These are phyloP conservation scores for Coptotermes formosanus DNA, from an alignment of 1,140 invertebrate species.

Conservation along the genomic window DNA sequence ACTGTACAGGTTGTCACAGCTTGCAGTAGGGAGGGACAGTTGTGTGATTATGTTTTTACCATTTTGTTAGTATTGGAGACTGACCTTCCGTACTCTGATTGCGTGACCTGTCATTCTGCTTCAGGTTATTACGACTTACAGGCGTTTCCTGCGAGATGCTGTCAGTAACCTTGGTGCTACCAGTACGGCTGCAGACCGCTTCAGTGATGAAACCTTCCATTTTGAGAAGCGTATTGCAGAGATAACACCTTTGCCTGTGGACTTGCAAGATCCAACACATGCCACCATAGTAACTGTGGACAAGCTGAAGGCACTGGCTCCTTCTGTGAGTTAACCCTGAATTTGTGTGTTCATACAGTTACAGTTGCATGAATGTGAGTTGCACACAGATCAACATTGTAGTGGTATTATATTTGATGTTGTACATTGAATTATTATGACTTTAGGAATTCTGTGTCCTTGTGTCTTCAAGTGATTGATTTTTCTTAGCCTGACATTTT, in stretches of 20 bases:
- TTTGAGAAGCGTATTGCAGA: conserved; percentile 62
- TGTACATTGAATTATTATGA: too few species aligned
- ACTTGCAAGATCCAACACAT: conserved; percentile 46
- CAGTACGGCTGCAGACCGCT: conserved; percentile 50
- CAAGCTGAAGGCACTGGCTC: conserved; percentile 48
- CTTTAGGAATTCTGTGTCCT: too few species aligned
- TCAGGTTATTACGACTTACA: conserved; percentile 55
- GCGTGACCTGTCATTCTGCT: not conserved
- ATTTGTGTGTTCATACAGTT: too few species aligned
- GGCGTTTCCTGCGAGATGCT: conserved; percentile 56
- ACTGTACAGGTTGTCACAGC: too few species aligned
- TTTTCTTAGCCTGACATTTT: too few species aligned
- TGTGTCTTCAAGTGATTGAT: too few species aligned
- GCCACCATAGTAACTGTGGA: conserved; percentile 46
- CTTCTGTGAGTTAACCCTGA: conserved; percentile 44
- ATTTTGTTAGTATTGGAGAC: too few species aligned
- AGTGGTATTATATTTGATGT: too few species aligned
- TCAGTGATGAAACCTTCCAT: conserved; percentile 58
- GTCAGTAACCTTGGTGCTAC: conserved; percentile 54
- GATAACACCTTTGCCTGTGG: conserved; percentile 47
- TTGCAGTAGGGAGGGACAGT: too few species aligned
- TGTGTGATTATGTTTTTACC: too few species aligned
- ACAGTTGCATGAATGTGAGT: too few species aligned
- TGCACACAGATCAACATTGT: too few species aligned
- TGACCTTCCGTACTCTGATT: not conserved